Base-by-base conservation (phyloP, 2,113 vertebrate genomes). In the Thamnophis sirtalis region DNA sequence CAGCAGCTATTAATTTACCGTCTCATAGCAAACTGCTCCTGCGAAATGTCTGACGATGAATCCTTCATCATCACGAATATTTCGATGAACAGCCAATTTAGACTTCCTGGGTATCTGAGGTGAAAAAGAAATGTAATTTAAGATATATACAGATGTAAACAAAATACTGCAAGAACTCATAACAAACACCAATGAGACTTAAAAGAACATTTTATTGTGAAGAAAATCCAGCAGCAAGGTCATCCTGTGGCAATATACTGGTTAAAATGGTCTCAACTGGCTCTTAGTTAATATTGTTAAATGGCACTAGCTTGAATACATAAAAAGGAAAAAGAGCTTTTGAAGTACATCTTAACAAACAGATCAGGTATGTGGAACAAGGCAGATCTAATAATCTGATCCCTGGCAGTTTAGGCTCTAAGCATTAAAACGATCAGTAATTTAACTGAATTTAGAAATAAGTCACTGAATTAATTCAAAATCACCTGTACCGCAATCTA, bases 11-110 rank as follows among this genome's bases (percentile, higher is more conserved):
- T 15, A 55, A 93, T 96, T 95, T 97, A 99, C 99, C 95, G 99
- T 99, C 95, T 99, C 99, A 3, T 99, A 99, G 97, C 99, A 99
- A 2, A 99, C 99, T 2, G 99, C 99, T 97, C 99, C 99, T 2
- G 99, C 99, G 91, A 99, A 99, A 96, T 99, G 99, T 73, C 99
- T 97, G 96, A 99, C 95, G 58, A 99, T 99, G 89, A 99, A 99
- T 86, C 99, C 99, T 96, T 99, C 99, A 1, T 99, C 99, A 55
- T 99, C 99, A 95, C 99, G 97, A 96, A 99, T 98, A 91, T 99
- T 99, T 94, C 99, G 98, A 96, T 99, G 99, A 93, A 99, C 96
- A 0, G 99, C 95, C 96, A 99, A 94, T 95, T 99, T 99, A 22
- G 99, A 99, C 93, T 99, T 99, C 94, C 99, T 98, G 89, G 99